These are phyloP conservation scores for Ammodytes marinus DNA, from an alignment of 2,113 vertebrate species.

Conservation along the genomic window DNA sequence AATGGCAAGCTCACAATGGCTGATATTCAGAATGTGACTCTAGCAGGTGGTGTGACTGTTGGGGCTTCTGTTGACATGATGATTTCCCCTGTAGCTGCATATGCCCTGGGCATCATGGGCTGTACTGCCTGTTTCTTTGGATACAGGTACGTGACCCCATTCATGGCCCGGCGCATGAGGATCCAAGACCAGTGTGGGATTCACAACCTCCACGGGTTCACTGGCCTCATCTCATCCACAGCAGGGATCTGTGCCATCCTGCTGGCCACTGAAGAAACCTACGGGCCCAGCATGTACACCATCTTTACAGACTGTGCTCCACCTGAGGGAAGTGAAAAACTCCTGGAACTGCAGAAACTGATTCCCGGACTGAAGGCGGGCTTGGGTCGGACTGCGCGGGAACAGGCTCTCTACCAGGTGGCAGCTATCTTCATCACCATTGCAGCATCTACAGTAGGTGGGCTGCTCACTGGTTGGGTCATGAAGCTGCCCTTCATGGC, in stretches of 20 bases:
- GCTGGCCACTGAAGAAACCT: conserved; percentile 70
- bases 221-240: conserved; percentile 82
- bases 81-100: conserved; percentile 80
- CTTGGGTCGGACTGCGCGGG: conserved; percentile 25
- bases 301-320: conserved; percentile 66
- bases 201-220: conserved; percentile 89
- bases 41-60: conserved; percentile 87
- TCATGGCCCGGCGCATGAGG: conserved; percentile 72
- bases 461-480: conserved; percentile 72
- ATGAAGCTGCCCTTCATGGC: conserved; percentile 82
- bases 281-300: conserved; percentile 75
- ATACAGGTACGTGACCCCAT: conserved; percentile 85
- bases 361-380: conserved; percentile 77
- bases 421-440: conserved; percentile 76
- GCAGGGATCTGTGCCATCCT: conserved; percentile 83
- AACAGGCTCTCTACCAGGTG: conserved; percentile 81
- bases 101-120: conserved; percentile 84
- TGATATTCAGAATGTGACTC: conserved; percentile 89
- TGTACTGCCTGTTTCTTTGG: conserved; percentile 83
- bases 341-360: conserved; percentile 60
- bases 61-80: conserved; percentile 87
- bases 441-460: conserved; percentile 54
- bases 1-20: conserved; percentile 83
- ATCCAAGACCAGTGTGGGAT: conserved; percentile 90
- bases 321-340: conserved; percentile 47